phyloP scores from a whole-genome alignment of 2,797 vertebrate genomes.

The Lagodon rhomboides region DNA sequence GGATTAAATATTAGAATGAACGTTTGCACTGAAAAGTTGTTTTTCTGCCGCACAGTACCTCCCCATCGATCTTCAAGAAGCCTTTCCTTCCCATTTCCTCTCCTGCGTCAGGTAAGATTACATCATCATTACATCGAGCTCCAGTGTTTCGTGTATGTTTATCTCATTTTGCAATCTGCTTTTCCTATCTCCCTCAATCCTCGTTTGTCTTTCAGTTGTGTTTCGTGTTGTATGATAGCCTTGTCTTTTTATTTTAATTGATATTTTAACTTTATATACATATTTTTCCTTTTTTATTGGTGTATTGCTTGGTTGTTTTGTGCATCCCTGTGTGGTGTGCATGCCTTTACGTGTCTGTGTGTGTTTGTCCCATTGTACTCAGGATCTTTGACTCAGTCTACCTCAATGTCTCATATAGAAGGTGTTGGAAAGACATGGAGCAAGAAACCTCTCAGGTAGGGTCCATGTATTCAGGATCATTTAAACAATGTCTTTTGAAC shows the following conservation, averaged over 20 bases:
- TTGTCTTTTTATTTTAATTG: constrained; percentile 30
- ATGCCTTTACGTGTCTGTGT: constrained; percentile 79
- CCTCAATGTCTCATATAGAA: constrained; percentile 95
- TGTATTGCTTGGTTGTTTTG: constrained; percentile 51
- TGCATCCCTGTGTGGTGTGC: constrained; percentile 70
- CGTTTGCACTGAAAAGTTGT: constrained; percentile 29
- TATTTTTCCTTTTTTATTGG: constrained; percentile 14
- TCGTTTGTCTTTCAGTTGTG: constrained; percentile 41
- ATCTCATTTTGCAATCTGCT: constrained; percentile 26
- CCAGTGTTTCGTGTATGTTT: constrained; percentile 20
- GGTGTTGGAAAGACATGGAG: constrained; percentile 91
- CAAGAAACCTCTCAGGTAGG: constrained; percentile 91
- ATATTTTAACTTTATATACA: constrained; percentile 12
- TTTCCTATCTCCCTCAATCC: constrained; percentile 10
- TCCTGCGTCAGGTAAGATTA: constrained; percentile 85
- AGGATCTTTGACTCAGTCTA: constrained; percentile 94
- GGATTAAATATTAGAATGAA: background rate
- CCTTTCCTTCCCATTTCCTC: constrained; percentile 91
- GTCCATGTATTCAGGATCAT: background rate
- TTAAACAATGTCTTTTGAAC: background rate
- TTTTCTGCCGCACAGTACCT: constrained; percentile 76
- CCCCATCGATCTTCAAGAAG: constrained; percentile 91
- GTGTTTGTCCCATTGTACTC: constrained; percentile 70
- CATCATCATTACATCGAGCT: constrained; percentile 11
- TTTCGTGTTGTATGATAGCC: constrained; percentile 15